phyloP scores from a whole-genome alignment of 2,797 vertebrate genomes.

The Lithobates pipiens region DNA sequence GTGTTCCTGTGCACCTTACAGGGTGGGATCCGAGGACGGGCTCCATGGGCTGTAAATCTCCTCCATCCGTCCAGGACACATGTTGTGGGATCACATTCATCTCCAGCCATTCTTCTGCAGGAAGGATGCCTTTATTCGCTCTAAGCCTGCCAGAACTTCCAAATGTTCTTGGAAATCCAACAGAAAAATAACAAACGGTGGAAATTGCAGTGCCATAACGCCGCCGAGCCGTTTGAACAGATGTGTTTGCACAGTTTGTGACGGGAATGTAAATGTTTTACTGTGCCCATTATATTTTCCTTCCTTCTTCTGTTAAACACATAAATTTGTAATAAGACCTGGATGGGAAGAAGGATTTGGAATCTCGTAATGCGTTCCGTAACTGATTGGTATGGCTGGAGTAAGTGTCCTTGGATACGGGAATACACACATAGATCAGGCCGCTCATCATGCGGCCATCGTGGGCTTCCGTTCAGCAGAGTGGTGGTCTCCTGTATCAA shows the following conservation, averaged over 20 bases:
- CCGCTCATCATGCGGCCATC: neutral
- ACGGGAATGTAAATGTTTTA: slow-evolving; percentile 53
- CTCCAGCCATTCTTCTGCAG: slow-evolving; percentile 60
- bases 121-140: slow-evolving; percentile 61
- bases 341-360: slow-evolving; percentile 44
- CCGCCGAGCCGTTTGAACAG: slow-evolving; percentile 49
- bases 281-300: slow-evolving; percentile 52
- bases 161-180: slow-evolving; percentile 63
- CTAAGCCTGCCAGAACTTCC: slow-evolving; percentile 60
- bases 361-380: slow-evolving; percentile 34
- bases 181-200: slow-evolving; percentile 38
- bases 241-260: slow-evolving; percentile 56
- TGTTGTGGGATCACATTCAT: slow-evolving; percentile 67
- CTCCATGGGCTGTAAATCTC: slow-evolving; percentile 69
- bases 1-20: slow-evolving; percentile 68
- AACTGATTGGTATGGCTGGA: slow-evolving; percentile 22
- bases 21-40: slow-evolving; percentile 63
- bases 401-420: slow-evolving; percentile 40
- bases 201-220: slow-evolving; percentile 41
- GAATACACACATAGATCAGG: slow-evolving; percentile 37
- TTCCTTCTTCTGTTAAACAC: slow-evolving; percentile 58
- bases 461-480: slow-evolving; percentile 16
- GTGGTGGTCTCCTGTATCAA: neutral
- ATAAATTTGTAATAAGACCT: slow-evolving; percentile 52
- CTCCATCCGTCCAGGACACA: slow-evolving; percentile 69